Evolutionary conservation across 1,140 invertebrate genomes (phyloP).

Genomic region (Brachionus manjavacas): DNA sequence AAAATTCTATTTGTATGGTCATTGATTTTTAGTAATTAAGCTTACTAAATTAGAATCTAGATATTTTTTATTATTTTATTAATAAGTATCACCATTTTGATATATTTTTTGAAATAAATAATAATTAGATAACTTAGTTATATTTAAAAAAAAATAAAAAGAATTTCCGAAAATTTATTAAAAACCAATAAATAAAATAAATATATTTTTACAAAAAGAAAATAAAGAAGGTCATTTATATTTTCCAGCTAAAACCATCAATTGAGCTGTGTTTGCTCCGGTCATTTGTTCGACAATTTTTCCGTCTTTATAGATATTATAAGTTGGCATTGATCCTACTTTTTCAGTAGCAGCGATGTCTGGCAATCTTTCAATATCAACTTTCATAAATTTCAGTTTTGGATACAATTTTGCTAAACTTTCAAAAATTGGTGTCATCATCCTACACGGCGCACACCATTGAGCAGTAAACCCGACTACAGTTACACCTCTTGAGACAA

Average conservation of each 20-base stretch:
- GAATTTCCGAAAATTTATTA: background rate
- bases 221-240: background rate
- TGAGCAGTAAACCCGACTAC: constrained; percentile 5
- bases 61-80: too few species aligned
- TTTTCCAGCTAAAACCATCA: background rate
- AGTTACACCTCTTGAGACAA: background rate
- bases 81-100: too few species aligned
- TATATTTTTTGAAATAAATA: too few species aligned
- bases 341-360: background rate
- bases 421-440: constrained; percentile 18
- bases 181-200: background rate
- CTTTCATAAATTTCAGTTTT: constrained; percentile 14
- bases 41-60: too few species aligned
- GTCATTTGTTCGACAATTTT: background rate
- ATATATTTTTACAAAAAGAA: background rate
- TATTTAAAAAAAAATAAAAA: background rate
- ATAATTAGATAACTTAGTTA: background rate
- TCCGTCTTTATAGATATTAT: constrained; percentile 10
- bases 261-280: background rate
- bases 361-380: constrained; percentile 14
- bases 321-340: constrained; percentile 21
- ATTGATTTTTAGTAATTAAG: too few species aligned
- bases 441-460: constrained; percentile 38
- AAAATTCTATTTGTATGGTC: too few species aligned
- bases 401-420: constrained; percentile 2